A percentile compares a stretch with the other conserved stretches of the same genome.
These are phyloP conservation scores for Regulus satrapa DNA, from an alignment of 2,113 vertebrate species.

Conservation along the genomic window DNA sequence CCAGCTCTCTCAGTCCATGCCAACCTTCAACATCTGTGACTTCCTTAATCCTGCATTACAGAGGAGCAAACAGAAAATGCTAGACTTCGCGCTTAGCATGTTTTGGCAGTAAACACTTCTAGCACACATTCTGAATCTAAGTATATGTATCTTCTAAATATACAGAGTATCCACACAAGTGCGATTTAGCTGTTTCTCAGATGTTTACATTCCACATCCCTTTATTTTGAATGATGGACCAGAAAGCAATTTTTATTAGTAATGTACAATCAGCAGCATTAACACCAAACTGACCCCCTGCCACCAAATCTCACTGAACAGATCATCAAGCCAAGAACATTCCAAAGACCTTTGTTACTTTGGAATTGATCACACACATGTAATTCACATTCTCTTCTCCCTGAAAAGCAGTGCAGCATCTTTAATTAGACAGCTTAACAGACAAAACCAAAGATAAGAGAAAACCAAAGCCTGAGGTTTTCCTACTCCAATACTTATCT, in stretches of 20 bases:
- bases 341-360: neutral
- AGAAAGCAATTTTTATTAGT: neutral
- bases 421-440: neutral
- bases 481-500: neutral
- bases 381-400: neutral
- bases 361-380: neutral
- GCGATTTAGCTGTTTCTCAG: neutral
- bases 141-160: neutral
- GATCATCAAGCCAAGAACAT: neutral
- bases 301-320: neutral
- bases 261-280: accelerated
- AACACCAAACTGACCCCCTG: neutral
- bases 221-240: neutral
- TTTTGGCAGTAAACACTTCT: neutral
- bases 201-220: neutral
- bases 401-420: neutral
- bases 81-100: accelerated
- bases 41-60: neutral
- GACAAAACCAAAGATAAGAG: neutral
- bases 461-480: neutral
- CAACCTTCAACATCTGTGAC: neutral
- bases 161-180: neutral
- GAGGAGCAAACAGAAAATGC: neutral
- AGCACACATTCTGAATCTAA: neutral
- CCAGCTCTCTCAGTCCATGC: neutral